These are phyloP conservation scores for Hephaestus fuliginosus DNA, from an alignment of 2,797 vertebrate genomes.

Conservation along the genomic window DNA sequence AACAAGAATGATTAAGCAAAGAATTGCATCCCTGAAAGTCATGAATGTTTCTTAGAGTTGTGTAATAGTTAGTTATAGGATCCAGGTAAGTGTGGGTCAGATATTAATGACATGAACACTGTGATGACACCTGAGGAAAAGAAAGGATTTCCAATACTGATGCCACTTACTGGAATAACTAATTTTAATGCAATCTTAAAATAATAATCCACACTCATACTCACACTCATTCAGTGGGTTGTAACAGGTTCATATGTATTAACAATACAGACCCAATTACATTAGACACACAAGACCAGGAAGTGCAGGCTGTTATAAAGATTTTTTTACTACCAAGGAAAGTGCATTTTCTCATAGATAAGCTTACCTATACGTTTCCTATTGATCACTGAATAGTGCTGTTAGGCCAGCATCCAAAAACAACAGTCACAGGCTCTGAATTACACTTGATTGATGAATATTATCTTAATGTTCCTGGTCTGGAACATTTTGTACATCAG, in stretches of 20 bases:
- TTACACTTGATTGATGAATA: background rate
- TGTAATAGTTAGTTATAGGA: background rate
- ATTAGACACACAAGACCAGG: slow-evolving; percentile 11
- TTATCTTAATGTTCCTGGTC: background rate
- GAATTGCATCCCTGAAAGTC: background rate
- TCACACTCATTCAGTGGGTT: background rate
- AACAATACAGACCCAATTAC: background rate
- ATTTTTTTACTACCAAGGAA: background rate
- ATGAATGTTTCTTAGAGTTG: background rate
- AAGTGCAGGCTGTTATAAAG: background rate
- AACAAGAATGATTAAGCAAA: background rate
- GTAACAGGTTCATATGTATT: background rate
- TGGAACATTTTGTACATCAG: background rate
- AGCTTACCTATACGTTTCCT: background rate
- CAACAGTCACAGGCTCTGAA: background rate
- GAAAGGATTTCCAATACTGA: background rate
- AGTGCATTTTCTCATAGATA: background rate
- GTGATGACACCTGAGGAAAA: background rate
- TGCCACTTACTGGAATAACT: background rate
- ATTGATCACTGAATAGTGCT: background rate
- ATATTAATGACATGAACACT: background rate
- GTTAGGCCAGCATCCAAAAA: background rate
- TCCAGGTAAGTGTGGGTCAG: background rate
- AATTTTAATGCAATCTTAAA: background rate
- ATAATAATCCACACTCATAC: background rate